Base-by-base conservation (phyloP, 2,113 vertebrate genomes). In the Periophthalmus modestus region DNA sequence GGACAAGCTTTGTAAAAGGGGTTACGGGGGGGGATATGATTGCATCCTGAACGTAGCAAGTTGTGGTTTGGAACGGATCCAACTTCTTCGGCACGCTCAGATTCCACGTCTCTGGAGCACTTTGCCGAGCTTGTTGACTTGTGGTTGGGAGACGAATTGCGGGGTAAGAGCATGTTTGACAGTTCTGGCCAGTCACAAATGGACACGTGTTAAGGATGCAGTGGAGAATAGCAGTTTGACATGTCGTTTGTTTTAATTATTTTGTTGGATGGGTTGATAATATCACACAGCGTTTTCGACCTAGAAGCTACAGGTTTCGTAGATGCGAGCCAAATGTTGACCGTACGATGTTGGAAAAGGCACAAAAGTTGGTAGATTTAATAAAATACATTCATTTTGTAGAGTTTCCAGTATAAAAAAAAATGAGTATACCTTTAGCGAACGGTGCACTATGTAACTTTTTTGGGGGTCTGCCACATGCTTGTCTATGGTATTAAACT, bases 41-140 rank as follows among this genome's bases (percentile, higher is more conserved):
- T 66, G 54, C 72, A 81, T 86, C 83, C 85, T 84, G 86, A 82
- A 86, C 78, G 33, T 71, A 62, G 80, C 48, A 71, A 50, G 67
- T 21, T 83, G 85, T 83, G 85, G 87, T 80, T 85, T 94, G 93
- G 92, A 93, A 12, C 3, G 1, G 6, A 2, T 89, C 92, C 94
- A 93, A 85, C 79, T 81, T 91, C 76, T 85, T 82, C 65, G 79
- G 86, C 88, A 75, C 67, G 84, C 89, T 85, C 82, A 69, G 47
- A 79, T 86, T 83, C 76, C 75, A 78, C 58, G 85, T 87, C 86
- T 85, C 79, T 68, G 46, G 81, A 89, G 86, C 77, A 89, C 82
- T 79, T 81, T 72, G 68, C 78, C 66, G 85, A 59, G 78, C 73
- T 73, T 48, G 81, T 84, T 62, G 88, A 80, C 88, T 62, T 91